Base-by-base conservation (phyloP, 2,797 vertebrate genomes). In the Taeniopygia guttata region DNA sequence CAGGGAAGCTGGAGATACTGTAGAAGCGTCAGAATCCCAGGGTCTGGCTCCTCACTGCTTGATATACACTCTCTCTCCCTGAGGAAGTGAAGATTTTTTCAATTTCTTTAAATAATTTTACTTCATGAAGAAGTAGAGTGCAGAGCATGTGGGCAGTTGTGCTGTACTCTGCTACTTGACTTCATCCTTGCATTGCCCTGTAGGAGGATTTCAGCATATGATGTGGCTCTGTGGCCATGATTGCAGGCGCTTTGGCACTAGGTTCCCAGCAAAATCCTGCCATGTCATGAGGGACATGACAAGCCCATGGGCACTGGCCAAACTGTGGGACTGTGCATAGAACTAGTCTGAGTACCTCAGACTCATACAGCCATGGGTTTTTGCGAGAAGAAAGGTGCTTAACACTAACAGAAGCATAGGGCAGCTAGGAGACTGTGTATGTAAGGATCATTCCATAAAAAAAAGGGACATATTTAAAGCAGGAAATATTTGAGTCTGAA, bases 51-150 rank as follows among this genome's bases (percentile, higher is more conserved):
- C 76, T 16, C 17, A 9, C 38, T 36, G 10, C 20, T 19, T 60
- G 42, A 43, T 13, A 48, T 10, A 59, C 3, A 8, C 0, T 1
- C 2, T 3, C 5, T 60, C 16, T 60, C 7, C 10, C 4, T 38
- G 26, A 18, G 13, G 9, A 70, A 58, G 4, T 11, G 16, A 64
- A 64, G 32, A 48, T 32, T 46, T 15, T 84, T 87, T 29, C 16
- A 25, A 18, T 74, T 22, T n/a, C 20, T 45, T 73, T 49, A 25
- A 38, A 13, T 12, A 55, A 26, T 25, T 87, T 56, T 70, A 36
- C 4, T 62, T 15, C 25, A 22, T 1, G 0, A 32, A 60, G 29
- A 32, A 40, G 13, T 19, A 66, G 13, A 67, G 8, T 18, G 12
- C 30, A 25, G 25, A 45, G 5, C 4, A 25, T 0, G 0, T 26